Base-by-base conservation (phyloP, 2,113 vertebrate genomes). In the Orthochromis malagaraziensis region DNA sequence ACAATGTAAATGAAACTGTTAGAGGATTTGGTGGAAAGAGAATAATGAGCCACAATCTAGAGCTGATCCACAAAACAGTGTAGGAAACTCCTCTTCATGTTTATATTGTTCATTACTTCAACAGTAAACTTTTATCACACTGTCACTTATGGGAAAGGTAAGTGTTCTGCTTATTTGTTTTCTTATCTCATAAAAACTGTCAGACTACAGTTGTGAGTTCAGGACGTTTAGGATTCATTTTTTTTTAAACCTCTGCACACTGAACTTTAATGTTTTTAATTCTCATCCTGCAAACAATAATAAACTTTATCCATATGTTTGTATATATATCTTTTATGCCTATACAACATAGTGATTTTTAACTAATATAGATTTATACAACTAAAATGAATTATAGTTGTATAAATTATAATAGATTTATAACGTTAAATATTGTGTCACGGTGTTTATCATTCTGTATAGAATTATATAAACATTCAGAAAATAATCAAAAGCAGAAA, bases 141-240 rank as follows among this genome's bases (percentile, higher is more conserved):
- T 55, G 21, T 55, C 21, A 26, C 21, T 55, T 13, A 7, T 26
- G 21, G 12, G 54, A 55, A 55, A 55, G 12, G 54, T 55, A 55
- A 5, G 54, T 57, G 24, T 14, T 57, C 54, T 57, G 24, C 54
- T 26, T 57, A 26, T 57, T 57, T 57, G 24, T 57, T 57, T 26
- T 14, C 4, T 57, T 26, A 57, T 57, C 54, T 57, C 24, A 3
- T 57, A 57, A 14, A 57, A 57, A 57, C 54, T 57, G 12, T 57
- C 54, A 14, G 54, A 14, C 54, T 57, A 24, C 24, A 26, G 24
- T 55, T 55, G 21, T 55, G 54, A 55, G 21, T 26, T 55, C 53
- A 55, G 53, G 11, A 24, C 0, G 2, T 1, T 55, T 24, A 55
- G 6, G 53, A 24, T 24, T 55, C 2, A 0, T 55, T 55, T 21